Percentiles rank a stretch among this genome's conserved stretches.
Conservation (phyloP, 1,140 invertebrate species). For the Drosophila ercepeae region DNA sequence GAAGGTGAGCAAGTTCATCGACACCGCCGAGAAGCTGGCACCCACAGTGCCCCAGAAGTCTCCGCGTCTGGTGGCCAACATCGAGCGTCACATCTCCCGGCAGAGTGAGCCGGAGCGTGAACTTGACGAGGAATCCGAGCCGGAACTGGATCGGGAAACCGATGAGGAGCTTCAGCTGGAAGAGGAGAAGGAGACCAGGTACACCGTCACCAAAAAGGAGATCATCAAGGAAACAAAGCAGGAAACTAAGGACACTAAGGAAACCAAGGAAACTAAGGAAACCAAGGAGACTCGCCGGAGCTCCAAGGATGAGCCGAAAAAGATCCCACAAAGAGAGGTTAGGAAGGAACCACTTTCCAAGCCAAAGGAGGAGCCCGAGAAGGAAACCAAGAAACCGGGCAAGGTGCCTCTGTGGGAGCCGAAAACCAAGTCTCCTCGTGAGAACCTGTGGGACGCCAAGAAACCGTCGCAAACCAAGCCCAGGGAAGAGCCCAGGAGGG, state of each 20-base stretch:
- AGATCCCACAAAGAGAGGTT: background rate
- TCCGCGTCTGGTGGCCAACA: conserved; percentile 80
- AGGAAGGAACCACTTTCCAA: background rate
- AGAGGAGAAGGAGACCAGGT: conserved; percentile 12
- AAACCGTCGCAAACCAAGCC: background rate
- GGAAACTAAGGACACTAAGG: conserved; percentile 15
- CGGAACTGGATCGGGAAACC: conserved; percentile 47
- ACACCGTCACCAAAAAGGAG: conserved; percentile 3
- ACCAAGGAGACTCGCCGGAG: conserved; percentile 10
- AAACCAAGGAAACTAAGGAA: background rate
- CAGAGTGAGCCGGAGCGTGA: conserved; percentile 51
- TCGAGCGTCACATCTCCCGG: conserved; percentile 84
- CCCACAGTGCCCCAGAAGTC: conserved; percentile 75
- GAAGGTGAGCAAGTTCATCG: conserved; percentile 87
- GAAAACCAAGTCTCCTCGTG: background rate
- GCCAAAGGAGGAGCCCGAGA: conserved; percentile 4
- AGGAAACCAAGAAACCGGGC: conserved; percentile 6
- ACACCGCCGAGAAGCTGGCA: conserved; percentile 85
- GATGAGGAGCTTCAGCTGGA: conserved; percentile 24
- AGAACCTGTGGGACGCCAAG: background rate
- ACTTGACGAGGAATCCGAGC: conserved; percentile 43
- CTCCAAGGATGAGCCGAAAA: conserved; percentile 12
- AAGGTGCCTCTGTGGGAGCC: conserved; percentile 18
- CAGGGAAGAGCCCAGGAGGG: background rate
- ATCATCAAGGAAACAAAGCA: conserved; percentile 1